Evolutionary conservation across 2,888 invertebrate genomes (phyloP), one percentile per base, ranked within the genome.

Genomic region (Notodonta dromedarius): DNA sequence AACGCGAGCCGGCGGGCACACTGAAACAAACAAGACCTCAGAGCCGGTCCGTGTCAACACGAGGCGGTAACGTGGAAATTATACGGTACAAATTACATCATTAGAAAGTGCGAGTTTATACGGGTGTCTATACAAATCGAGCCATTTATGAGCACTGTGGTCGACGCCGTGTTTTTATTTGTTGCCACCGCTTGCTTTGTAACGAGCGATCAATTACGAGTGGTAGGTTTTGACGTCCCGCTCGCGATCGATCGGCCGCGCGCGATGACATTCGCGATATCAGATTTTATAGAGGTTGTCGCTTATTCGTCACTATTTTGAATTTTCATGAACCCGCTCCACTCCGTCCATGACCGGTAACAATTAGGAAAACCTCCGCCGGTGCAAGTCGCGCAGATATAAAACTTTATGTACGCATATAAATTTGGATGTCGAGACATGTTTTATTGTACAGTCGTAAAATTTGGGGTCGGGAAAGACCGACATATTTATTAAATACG

Each of bases 321-420:
- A 78, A 82, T 84, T 83, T 79, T 77, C 81, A 84, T 80, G 82
- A 81, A 82, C 74, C 74, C 77, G 65, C 73, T 73, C 75, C 79
- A 75, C 81, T 78, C 71, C 66, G 83, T 89, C 89, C 93, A 93
- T 93, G 93, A 91, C 89, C 91, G 84, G 82, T 82, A 88, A 89
- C 92, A 93, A 93, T 93, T 93, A 93, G 88, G 92, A 84, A 82
- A 82, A 86, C 85, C 87, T 84, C 83, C 84, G 76, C 72, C 86
- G 84, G 84, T 91, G 92, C 93, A 90, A 91, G 92, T 90, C 86
- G 89, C 88, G 83, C 84, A 86, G 90, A 85, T 90, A 93, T 93
- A 92, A 93, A 93, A 93, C 89, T 93, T 93, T 93, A 93, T 93
- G 92, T 91, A 89, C 90, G 90, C 90, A 87, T 92, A 93, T 93